These are phyloP conservation scores for Patiria miniata DNA, from an alignment of 35 echinoderm and acorn worm genomes.

Conservation along the genomic window DNA sequence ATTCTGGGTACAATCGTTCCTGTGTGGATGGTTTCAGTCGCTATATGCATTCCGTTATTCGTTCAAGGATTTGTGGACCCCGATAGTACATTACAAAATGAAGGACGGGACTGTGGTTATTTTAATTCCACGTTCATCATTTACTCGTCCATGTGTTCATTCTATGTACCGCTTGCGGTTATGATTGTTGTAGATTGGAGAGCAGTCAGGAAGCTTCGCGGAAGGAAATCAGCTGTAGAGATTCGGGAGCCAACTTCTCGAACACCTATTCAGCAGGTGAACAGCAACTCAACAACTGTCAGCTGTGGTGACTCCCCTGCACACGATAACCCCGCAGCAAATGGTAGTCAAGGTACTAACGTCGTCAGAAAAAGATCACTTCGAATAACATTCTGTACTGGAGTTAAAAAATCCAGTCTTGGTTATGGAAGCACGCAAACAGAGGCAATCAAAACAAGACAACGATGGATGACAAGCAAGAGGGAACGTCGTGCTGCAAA, in stretches of 20 bases:
- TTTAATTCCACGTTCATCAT: conserved; percentile 95
- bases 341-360: not conserved
- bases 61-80: conserved; percentile 86
- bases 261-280: conserved; percentile 36
- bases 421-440: conserved; percentile 83
- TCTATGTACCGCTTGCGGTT: conserved; percentile 88
- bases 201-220: conserved; percentile 84
- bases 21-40: conserved; percentile 88
- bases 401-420: conserved; percentile 16
- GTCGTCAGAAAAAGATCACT: conserved; percentile 45
- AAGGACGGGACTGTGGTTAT: conserved; percentile 79
- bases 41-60: conserved; percentile 70
- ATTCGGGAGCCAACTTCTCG: conserved; percentile 20
- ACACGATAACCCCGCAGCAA: conserved; percentile 18
- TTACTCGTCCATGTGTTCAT: conserved; percentile 98
- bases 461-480: conserved; percentile 77
- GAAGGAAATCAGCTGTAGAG: conserved; percentile 63
- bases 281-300: conserved; percentile 26
- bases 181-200: conserved; percentile 97
- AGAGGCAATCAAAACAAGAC: conserved; percentile 60
- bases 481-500: conserved; percentile 91
- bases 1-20: conserved; percentile 96
- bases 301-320: conserved; percentile 11
- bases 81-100: conserved; percentile 68
- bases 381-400: conserved; percentile 76